A percentile compares a stretch with the other conserved stretches of the same genome.
phyloP scores from a whole-genome alignment of 2,888 invertebrate species.

The Itoplectis maculator region DNA sequence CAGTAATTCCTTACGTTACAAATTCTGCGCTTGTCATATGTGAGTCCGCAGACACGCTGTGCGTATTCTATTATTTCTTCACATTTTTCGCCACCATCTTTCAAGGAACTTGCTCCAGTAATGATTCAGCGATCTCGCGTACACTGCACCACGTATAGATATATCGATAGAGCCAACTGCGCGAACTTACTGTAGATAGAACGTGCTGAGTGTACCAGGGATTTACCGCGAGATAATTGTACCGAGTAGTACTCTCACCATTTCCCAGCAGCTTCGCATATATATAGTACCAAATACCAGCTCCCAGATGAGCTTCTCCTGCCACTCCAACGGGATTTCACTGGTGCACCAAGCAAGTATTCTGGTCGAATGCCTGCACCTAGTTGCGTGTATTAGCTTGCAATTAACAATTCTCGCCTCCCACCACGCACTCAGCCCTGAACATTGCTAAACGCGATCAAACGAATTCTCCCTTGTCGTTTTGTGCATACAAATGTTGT shows the following conservation, averaged over 20 bases:
- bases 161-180: constrained; percentile 22
- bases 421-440: background rate
- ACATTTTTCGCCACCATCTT: constrained; percentile 30
- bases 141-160: constrained; percentile 8
- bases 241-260: constrained; percentile 57
- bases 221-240: constrained; percentile 68
- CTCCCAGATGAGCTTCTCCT: constrained; percentile 46
- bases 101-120: constrained; percentile 44
- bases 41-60: constrained; percentile 8
- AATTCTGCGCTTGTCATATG: background rate
- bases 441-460: constrained; percentile 28
- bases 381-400: constrained; percentile 56
- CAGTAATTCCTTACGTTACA: background rate
- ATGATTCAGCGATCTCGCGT: constrained; percentile 50
- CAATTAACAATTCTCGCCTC: constrained; percentile 46
- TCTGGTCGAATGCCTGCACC: constrained; percentile 22
- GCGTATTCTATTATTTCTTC: constrained; percentile 9
- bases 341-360: constrained; percentile 48
- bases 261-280: constrained; percentile 45
- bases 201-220: constrained; percentile 60
- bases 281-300: constrained; percentile 39
- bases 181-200: constrained; percentile 54
- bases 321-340: constrained; percentile 58
- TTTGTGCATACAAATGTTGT: background rate
- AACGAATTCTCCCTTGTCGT: background rate